Percentiles rank a stretch among this genome's conserved stretches.
phyloP scores from a whole-genome alignment of 2,888 invertebrate genomes.

The Pachymerium ferrugineum region DNA sequence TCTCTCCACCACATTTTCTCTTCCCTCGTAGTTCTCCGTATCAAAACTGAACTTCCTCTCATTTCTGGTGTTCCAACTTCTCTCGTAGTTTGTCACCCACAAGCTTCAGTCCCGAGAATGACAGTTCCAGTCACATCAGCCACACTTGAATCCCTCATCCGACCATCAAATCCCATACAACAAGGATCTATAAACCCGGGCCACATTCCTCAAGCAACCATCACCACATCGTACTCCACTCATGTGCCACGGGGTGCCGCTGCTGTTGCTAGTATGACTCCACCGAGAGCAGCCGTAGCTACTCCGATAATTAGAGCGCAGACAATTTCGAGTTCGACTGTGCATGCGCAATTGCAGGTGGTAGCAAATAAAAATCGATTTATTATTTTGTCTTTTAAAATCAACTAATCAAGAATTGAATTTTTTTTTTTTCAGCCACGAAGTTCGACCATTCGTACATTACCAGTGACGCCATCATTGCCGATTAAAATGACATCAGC shows the following conservation, averaged over 20 bases:
- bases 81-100: not conserved
- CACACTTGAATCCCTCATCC: not conserved
- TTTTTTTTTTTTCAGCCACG: not conserved
- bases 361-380: no score
- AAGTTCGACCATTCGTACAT: not conserved
- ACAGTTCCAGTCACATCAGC: slow-evolving; percentile 9
- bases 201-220: not conserved
- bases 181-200: not conserved
- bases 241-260: slow-evolving; percentile 51
- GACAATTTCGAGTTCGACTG: no score
- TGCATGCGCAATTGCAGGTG: slow-evolving; percentile 28
- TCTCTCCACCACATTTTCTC: no score
- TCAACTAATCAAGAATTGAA: no score
- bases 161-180: not conserved
- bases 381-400: no score
- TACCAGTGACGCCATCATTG: not conserved
- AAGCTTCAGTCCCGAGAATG: not conserved
- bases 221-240: slow-evolving; percentile 1
- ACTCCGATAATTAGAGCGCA: slow-evolving; percentile 35
- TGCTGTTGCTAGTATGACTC: slow-evolving; percentile 67
- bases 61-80: no score
- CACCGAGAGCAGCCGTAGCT: slow-evolving; percentile 59
- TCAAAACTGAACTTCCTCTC: no score
- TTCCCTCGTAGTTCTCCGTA: no score
- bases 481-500: not conserved